phyloP scores from a whole-genome alignment of 2,113 vertebrate genomes.

The Otis tarda region DNA sequence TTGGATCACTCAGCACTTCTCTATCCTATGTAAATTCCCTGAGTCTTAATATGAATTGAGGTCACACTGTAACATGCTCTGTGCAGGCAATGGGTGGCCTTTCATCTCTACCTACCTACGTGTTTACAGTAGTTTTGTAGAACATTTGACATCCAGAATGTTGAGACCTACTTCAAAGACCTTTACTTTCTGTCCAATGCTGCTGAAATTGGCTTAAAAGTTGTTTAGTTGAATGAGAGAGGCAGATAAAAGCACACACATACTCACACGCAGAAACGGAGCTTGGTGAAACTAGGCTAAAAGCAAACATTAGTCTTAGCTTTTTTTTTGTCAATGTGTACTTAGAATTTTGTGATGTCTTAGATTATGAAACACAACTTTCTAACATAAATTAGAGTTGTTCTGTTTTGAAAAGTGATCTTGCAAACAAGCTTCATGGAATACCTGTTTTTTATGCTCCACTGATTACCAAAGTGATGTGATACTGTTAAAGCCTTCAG shows the following conservation, averaged over 20 bases:
- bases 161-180: slow-evolving; percentile 7
- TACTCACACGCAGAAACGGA: not conserved
- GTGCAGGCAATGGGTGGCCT: not conserved
- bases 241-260: not conserved
- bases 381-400: not conserved
- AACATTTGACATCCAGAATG: not conserved
- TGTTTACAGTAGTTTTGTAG: slow-evolving; percentile 3
- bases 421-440: not conserved
- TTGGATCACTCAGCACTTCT: not conserved
- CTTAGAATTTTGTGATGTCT: not conserved
- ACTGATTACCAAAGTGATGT: not conserved
- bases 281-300: not conserved
- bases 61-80: not conserved
- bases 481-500: not conserved
- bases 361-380: not conserved
- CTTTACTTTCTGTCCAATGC: not conserved
- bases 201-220: not conserved
- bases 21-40: not conserved
- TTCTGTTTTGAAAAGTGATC: not conserved
- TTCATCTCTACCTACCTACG: slow-evolving; percentile 3
- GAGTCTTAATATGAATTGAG: not conserved
- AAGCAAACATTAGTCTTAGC: not conserved
- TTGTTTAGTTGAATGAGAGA: not conserved
- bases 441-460: not conserved
- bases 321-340: not conserved